Conservation (phyloP, 2,888 invertebrate species). For the Lasius platythorax region DNA sequence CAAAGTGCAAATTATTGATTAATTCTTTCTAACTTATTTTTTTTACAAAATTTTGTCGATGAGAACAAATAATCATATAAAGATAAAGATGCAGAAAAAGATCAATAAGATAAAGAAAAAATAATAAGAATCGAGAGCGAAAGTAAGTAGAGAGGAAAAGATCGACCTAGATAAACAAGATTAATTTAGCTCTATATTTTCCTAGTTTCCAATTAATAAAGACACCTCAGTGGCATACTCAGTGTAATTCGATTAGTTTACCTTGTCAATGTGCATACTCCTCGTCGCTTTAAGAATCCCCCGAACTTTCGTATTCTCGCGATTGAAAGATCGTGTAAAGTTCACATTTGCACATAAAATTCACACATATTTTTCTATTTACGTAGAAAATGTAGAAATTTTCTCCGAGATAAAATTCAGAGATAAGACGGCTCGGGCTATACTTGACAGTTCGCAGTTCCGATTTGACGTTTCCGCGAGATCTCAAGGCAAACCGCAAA, state of each 20-base stretch:
- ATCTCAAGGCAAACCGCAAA: background rate
- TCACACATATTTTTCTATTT: slow-evolving; percentile 10
- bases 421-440: background rate
- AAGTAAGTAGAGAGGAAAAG: background rate
- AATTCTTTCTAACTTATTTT: background rate
- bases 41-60: background rate
- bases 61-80: background rate
- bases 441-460: background rate
- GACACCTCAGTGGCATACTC: background rate
- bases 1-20: background rate
- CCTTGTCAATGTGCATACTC: background rate
- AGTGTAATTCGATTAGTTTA: background rate
- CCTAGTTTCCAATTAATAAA: slow-evolving; percentile 6
- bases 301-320: background rate
- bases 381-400: background rate
- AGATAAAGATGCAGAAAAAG: too few species aligned
- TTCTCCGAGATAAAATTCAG: background rate
- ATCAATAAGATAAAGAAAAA: background rate
- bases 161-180: background rate
- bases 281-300: background rate
- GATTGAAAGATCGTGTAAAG: background rate
- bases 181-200: slow-evolving; percentile 8
- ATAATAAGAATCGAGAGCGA: background rate
- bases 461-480: background rate
- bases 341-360: background rate